These are phyloP conservation scores for Salticus scenicus DNA, from an alignment of 2,888 invertebrate species.

Conservation along the genomic window DNA sequence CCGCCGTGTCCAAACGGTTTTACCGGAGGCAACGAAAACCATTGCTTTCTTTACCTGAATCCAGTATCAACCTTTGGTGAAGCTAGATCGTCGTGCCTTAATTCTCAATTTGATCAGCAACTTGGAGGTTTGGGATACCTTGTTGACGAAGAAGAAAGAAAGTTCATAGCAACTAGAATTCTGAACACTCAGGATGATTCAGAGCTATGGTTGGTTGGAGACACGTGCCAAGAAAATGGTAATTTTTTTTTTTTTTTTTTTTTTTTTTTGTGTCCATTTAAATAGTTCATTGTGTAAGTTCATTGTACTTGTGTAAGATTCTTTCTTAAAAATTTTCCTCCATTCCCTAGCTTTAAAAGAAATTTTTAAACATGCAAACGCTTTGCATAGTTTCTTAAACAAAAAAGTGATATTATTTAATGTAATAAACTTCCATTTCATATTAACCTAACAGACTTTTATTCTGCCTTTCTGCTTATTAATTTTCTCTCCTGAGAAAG, in stretches of 20 bases:
- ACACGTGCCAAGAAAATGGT: constrained; percentile 33
- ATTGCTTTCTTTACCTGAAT: constrained; percentile 48
- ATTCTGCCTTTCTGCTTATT: no score
- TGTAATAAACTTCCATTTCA: no score
- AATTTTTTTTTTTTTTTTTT: neutral
- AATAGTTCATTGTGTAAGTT: no score
- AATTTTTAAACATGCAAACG: no score
- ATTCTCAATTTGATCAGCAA: constrained; percentile 1
- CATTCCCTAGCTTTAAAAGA: no score
- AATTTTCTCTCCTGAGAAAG: no score
- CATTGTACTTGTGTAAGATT: no score
- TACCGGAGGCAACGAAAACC: constrained; percentile 63
- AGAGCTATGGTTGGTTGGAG: constrained; percentile 40
- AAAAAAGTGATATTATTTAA: no score
- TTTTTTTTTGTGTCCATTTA: no score
- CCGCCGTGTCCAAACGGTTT: constrained; percentile 52
- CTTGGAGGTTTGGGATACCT: constrained; percentile 38
- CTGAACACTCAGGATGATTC: constrained; percentile 5
- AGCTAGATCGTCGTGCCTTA: constrained; percentile 29
- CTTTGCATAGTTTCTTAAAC: no score
- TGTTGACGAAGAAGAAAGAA: constrained; percentile 36
- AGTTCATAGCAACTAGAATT: constrained; percentile 33
- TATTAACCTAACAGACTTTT: no score
- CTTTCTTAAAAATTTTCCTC: no score
- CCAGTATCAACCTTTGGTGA: constrained; percentile 20